Evolutionary conservation across 2,888 invertebrate species (phyloP), one percentile per base, ranked within the genome.

Genomic region (Gonocerus acuteangulatus): DNA sequence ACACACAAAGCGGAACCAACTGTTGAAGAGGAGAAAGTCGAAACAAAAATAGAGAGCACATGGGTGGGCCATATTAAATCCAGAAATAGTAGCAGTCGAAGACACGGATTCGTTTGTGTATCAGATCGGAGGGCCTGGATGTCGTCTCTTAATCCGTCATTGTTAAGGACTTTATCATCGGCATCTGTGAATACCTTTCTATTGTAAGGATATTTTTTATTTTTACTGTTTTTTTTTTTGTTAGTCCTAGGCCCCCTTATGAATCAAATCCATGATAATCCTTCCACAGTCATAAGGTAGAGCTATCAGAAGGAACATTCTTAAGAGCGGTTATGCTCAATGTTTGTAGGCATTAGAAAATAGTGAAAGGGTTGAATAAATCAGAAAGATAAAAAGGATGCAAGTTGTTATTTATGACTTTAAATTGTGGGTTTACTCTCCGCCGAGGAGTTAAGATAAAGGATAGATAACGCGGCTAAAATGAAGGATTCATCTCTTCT

Each of bases 91-190:
- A 27, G 27, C 27, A 4, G 27, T 27, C 27, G 9, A 27, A 9
- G 27, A 27, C 27, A 6, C 4, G 27, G 9, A 27, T 9, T 9
- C 9, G 27, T 27, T 27, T 27, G 9, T 27, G n/a, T 51, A 51
- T 51, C 51, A 19, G 51, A 51, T 49, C 49, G 13, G 9, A 11
- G 27, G 32, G 32, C 49, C 11, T n/a, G 1, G 16, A n/a, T 34
- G 51, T 51, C 34, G 36, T 51, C 51, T 51, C 51, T 27, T 51
- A 51, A 51, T 51, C 51, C 51, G 51, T 51, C 51, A 51, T 51
- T 51, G 51, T 51, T 51, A 6, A 32, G 4, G 1, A 19, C 16
- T 51, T 32, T 51, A 18, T 51, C 51, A 34, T 34, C 32, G 13
- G 32, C 32, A 51, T 51, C 51, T 51, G 51, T 51, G 36, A 21